Conservation (phyloP, 2,888 invertebrate genomes). For the Lamproptera curius region DNA sequence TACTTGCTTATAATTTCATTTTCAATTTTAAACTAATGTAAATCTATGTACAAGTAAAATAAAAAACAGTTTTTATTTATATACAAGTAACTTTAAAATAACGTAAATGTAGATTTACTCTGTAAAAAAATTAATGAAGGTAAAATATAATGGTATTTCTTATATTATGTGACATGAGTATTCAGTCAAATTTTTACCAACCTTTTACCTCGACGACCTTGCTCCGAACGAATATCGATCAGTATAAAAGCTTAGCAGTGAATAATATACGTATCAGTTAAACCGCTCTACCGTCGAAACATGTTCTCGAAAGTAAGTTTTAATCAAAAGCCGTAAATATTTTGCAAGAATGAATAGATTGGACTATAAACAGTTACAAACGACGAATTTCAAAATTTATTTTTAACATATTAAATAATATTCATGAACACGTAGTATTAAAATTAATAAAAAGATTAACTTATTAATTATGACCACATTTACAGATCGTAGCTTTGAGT, state of each 20-base stretch:
- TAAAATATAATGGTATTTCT: too few relatives aligned
- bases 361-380: neutral
- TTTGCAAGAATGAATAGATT: neutral
- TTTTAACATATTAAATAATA: neutral
- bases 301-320: constrained; percentile 8
- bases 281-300: neutral
- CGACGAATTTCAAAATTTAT: neutral
- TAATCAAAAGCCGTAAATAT: too few relatives aligned
- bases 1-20: too few relatives aligned
- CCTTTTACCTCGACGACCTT: constrained; percentile 3
- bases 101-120: too few relatives aligned
- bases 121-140: too few relatives aligned
- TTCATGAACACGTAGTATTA: neutral
- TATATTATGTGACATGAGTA: too few relatives aligned
- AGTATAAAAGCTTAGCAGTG: constrained; percentile 2
- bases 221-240: neutral
- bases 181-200: too few relatives aligned
- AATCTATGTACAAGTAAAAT: too few relatives aligned
- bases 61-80: too few relatives aligned
- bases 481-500: constrained; percentile 54
- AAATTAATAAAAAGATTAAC: neutral
- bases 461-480: constrained; percentile 14
- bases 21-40: too few relatives aligned
- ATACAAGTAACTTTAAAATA: too few relatives aligned
- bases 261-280: neutral